A percentile compares a stretch with the other conserved stretches of the same genome.
Evolutionary conservation across 1,140 invertebrate genomes (phyloP).

Genomic region (Telenomus remus): DNA sequence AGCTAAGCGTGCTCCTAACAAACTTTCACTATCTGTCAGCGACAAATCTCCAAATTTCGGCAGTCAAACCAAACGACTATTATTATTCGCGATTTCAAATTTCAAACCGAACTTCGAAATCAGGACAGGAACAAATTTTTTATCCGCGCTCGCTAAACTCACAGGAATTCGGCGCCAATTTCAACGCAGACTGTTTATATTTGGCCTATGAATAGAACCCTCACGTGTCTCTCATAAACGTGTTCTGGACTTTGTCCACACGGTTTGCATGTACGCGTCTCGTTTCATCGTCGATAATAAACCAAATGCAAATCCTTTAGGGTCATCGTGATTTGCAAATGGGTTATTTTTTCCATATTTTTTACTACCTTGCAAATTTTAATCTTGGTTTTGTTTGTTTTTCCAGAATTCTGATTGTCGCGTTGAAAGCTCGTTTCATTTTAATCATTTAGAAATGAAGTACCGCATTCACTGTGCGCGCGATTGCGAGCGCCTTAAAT

Average conservation of each 20-base stretch:
- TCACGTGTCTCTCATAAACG: constrained; percentile 36
- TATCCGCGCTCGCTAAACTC: constrained; percentile 19
- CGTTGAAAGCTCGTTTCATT: too few species aligned
- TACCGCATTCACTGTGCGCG: not conserved
- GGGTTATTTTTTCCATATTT: too few species aligned
- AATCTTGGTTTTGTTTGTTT: too few species aligned
- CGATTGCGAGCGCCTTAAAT: constrained; percentile 20
- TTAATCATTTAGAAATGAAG: too few species aligned
- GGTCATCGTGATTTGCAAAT: constrained; percentile 2
- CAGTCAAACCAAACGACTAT: constrained; percentile 26
- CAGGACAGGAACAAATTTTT: constrained; percentile 6
- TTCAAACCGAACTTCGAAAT: constrained; percentile 12
- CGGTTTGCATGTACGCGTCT: constrained; percentile 10
- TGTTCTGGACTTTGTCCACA: constrained; percentile 49
- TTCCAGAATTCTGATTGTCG: too few species aligned
- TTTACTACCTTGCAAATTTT: not conserved
- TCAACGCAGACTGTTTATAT: constrained; percentile 50
- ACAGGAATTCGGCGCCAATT: constrained; percentile 23
- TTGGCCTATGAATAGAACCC: constrained; percentile 58
- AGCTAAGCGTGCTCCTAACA: constrained; percentile 13
- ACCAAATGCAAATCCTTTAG: constrained; percentile 10
- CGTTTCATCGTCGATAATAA: constrained; percentile 11
- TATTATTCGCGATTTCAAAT: too few species aligned
- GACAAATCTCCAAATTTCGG: constrained; percentile 34
- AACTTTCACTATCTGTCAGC: constrained; percentile 22